Conservation (phyloP, 2,888 invertebrate genomes). For the Oasisia sp. region DNA sequence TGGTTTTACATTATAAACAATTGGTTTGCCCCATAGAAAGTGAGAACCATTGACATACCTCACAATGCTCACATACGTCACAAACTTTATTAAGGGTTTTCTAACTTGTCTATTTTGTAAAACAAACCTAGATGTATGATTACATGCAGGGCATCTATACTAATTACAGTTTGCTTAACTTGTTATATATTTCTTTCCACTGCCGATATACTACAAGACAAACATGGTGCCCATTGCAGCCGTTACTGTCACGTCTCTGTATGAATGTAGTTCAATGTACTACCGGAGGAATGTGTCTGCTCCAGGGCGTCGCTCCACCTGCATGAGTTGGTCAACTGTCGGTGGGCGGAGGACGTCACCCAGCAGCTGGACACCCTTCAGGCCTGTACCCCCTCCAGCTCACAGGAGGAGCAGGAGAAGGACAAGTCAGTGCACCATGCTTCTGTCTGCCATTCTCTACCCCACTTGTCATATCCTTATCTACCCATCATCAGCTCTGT, state of each 20-base stretch:
- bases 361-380: constrained; percentile 90
- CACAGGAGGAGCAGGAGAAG: constrained; percentile 72
- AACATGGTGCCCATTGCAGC: neutral
- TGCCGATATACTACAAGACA: neutral
- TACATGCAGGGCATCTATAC: too few species aligned
- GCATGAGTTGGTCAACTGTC: constrained; percentile 91
- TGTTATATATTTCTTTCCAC: neutral
- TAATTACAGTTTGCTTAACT: too few species aligned
- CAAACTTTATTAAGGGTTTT: neutral
- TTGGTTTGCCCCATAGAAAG: too few species aligned
- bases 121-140: too few species aligned
- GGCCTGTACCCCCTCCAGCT: constrained; percentile 61
- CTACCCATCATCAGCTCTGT: too few species aligned
- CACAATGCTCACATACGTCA: too few species aligned
- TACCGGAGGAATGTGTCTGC: neutral
- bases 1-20: too few species aligned
- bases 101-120: neutral
- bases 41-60: too few species aligned
- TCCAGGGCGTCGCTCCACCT: constrained; percentile 80
- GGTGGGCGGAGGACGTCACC: constrained; percentile 95
- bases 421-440: constrained; percentile 72
- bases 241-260: neutral
- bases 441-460: neutral
- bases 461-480: neutral
- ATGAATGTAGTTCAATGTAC: too few species aligned